Evolutionary conservation across 2,888 invertebrate species (phyloP), one percentile per base, ranked within the genome.

Genomic region (Thalpophila matura): DNA sequence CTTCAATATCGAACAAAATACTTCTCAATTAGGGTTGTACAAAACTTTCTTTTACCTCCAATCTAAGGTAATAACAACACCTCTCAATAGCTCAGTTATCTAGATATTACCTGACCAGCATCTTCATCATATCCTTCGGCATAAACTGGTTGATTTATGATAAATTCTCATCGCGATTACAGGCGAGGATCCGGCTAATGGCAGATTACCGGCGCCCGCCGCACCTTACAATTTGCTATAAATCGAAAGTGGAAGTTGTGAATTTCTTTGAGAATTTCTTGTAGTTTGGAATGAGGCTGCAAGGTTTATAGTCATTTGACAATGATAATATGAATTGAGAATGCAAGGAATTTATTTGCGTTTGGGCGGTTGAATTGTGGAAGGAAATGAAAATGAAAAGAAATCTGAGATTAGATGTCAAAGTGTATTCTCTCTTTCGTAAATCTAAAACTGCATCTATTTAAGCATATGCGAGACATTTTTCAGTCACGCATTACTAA

Each of bases 181-280:
- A 75, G 56, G 40, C 75, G 31, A 46, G 35, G 67, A 74, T 53
- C 33, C 57, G 60, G 35, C 51, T 77, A 77, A 77, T 73, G 59
- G 69, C 60, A 53, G 61, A 66, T 66, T 69, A 67, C 57, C 67
- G 77, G 77, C 77, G 77, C 77, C 79, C 55, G 43, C 49, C 57
- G 62, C 74, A 58, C 54, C 80, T 65, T 55, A 56, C 56, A 63
- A 67, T 67, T 65, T 14, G 60, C 70, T 67, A 77, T 78, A 80
- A 78, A 80, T 80, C 37, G 77, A 72, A 72, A 72, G 76, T 70
- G 33, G 51, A 55, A 58, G 58, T 55, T 46, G 27, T 47, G 46
- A 58, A 70, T 38, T 47, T 46, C 56, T 61, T 54, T 18, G 26
- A 49, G 38, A 35, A 58, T 58, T 53, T 49, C 46, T 47, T 9